Base-by-base conservation (phyloP, 2,113 vertebrate species). In the Perca fluviatilis region DNA sequence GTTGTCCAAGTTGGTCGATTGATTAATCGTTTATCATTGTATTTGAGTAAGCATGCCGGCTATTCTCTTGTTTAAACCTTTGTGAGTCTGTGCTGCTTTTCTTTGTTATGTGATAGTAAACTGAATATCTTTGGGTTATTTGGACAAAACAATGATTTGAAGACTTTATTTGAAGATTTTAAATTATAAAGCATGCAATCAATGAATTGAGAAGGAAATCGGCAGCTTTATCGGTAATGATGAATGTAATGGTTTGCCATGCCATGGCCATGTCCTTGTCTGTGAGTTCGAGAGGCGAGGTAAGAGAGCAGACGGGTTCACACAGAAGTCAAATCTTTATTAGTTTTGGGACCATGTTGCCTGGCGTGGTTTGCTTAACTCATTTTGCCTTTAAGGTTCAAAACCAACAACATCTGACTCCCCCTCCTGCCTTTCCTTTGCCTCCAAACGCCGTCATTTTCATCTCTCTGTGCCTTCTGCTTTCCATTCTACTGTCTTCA, bases 321-420 rank as follows among this genome's bases (percentile, higher is more conserved):
- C 40, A 15, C 47, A 63, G 57, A 56, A 63, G 66, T 74, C 36
- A 79, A 19, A 23, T 36, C 23, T 53, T 65, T 16, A 56, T 64
- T 40, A 16, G 43, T 58, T 5, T 27, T 66, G 43, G 57, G 18
- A 21, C 3, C 14, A 3, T 4, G 60, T 40, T 57, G 50, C 19
- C n/a, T 65, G 10, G 25, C 9, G 19, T 16, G 60, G 15, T n/a
- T n/a, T 36, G 51, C 27, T 27, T 66, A 5, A 82, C 64, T 36
- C 21, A 0, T 6, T 56, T 57, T 23, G 25, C 21, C 57, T 70
- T 75, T 33, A 19, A 69, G 72, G 19, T 3, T 25, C 7, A 69
- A 47, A 63, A 49, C 21, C 11, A 36, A 25, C 68, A 64, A 47
- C 30, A 51, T 82, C 36, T 33, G 25, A 23, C 12, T 65, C 14